phyloP scores from a whole-genome alignment of 2,113 vertebrate genomes.

The Halcyon malimbica region DNA sequence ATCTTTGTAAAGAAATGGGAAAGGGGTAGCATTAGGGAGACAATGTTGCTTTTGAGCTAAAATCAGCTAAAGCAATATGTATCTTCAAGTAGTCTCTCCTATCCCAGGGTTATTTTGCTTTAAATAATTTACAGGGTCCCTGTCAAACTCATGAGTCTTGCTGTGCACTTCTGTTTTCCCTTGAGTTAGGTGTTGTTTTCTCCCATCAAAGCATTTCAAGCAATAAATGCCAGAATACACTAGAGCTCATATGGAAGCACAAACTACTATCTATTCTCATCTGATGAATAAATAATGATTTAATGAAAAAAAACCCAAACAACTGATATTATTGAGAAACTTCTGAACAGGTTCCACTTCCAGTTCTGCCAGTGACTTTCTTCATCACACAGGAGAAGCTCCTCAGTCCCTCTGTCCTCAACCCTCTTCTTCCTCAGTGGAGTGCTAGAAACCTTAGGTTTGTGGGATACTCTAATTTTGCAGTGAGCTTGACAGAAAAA shows the following conservation, averaged over 20 bases:
- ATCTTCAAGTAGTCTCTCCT: neutral
- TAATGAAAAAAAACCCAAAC: neutral
- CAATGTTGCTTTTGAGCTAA: neutral
- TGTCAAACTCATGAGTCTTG: neutral
- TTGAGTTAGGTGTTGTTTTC: neutral
- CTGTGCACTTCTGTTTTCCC: neutral
- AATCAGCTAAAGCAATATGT: neutral
- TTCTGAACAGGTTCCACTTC: neutral
- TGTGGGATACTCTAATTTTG: neutral
- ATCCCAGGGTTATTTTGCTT: neutral
- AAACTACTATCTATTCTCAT: neutral
- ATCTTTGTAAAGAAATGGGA: neutral
- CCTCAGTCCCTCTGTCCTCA: neutral
- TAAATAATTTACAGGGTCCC: neutral
- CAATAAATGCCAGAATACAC: neutral
- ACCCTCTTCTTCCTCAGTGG: neutral
- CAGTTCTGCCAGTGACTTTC: neutral
- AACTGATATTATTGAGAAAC: neutral
- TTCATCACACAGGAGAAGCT: neutral
- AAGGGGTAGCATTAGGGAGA: neutral
- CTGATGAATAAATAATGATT: neutral
- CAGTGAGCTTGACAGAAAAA: neutral
- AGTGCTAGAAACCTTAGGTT: neutral
- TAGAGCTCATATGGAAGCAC: neutral
- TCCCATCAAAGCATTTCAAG: neutral